Conservation (phyloP, 2,888 invertebrate genomes). For the Nysson spinosus region DNA sequence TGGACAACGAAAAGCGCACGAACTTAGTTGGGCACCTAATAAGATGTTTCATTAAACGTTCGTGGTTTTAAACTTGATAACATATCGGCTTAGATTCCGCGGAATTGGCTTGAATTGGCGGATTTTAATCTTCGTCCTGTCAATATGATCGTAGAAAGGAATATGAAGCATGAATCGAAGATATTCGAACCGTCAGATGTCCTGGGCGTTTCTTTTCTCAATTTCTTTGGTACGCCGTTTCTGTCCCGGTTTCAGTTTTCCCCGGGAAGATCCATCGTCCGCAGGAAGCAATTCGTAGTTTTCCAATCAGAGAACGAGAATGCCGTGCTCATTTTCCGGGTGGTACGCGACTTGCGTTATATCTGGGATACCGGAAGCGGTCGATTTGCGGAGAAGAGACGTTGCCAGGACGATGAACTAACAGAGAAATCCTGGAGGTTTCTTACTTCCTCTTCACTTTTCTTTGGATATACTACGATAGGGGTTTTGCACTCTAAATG, state of each 20-base stretch:
- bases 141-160: conserved; percentile 4
- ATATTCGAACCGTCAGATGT: no score
- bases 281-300: conserved; percentile 72
- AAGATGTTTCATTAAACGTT: neutral
- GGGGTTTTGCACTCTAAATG: no score
- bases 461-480: no score
- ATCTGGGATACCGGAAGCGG: conserved; percentile 64
- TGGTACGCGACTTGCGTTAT: conserved; percentile 71
- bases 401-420: conserved; percentile 13
- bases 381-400: conserved; percentile 62
- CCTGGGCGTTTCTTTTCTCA: conserved; percentile 15
- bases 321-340: conserved; percentile 68
- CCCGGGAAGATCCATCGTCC: conserved; percentile 60
- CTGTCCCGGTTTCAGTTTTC: conserved; percentile 36
- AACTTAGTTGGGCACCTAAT: no score
- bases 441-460: conserved; percentile 20
- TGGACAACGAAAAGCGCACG: no score
- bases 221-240: conserved; percentile 35
- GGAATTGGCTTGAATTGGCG: no score
- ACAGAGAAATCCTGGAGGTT: conserved; percentile 31
- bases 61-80: neutral
- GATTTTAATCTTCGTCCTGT: conserved; percentile 14
- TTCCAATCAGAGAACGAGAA: conserved; percentile 70
- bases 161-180: conserved; percentile 33
- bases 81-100: neutral